These are phyloP conservation scores for Myotis myotis DNA, from an alignment of 2,797 vertebrate genomes.

Conservation along the genomic window DNA sequence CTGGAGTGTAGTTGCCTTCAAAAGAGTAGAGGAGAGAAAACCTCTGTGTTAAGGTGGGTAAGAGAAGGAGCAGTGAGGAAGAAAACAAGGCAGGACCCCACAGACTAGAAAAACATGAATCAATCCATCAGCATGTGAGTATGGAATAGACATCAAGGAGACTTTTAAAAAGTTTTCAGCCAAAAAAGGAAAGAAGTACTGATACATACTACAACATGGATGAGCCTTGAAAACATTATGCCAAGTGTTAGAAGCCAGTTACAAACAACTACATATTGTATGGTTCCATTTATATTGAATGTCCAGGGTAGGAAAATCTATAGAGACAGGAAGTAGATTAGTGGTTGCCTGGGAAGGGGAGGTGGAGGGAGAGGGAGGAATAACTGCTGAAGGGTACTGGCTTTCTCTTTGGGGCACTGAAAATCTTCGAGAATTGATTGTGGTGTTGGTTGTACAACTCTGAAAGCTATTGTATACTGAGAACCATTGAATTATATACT, in stretches of 20 bases:
- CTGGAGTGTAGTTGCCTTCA: background rate
- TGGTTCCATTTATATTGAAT: background rate
- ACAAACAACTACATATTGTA: background rate
- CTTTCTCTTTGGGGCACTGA: background rate
- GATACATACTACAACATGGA: background rate
- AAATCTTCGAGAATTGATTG: constrained; percentile 5
- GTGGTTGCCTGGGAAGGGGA: background rate
- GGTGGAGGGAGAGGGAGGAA: no score
- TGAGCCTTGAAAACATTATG: background rate
- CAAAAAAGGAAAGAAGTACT: background rate
- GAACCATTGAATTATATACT: background rate
- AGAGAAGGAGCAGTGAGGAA: background rate
- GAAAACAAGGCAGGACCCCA: background rate
- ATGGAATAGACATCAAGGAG: background rate
- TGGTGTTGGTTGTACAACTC: background rate
- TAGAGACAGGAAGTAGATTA: background rate
- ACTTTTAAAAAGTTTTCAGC: background rate
- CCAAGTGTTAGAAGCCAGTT: background rate
- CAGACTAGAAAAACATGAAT: background rate
- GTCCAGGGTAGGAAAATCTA: background rate
- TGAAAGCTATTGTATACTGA: background rate
- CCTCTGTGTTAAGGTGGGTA: background rate
- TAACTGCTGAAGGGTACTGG: background rate
- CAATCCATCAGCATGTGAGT: background rate
- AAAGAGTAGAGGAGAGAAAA: constrained; percentile 1